Evolutionary conservation across 2,113 vertebrate genomes (phyloP), one percentile per base, ranked within the genome.

Genomic region (Pelvicachromis taeniatus): DNA sequence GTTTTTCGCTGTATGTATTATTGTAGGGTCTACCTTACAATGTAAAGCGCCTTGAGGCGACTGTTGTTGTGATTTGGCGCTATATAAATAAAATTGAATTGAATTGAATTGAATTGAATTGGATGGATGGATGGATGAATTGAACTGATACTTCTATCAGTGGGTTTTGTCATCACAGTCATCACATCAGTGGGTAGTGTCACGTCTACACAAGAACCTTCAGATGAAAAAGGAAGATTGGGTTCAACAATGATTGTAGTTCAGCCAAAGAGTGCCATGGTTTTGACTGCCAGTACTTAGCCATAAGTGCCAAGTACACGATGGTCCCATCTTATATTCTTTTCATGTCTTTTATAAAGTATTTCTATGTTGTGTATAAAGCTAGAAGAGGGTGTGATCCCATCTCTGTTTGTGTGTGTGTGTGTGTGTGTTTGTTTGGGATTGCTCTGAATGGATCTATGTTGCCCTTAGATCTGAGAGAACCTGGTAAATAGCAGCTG

Each of bases 401-500:
- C 50, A 75, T 52, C 26, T 75, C 17, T n/a, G 58, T 85, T 73
- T 86, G 81, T 81, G 55, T 86, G 59, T 19, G 77, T 86, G 81
- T 81, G 55, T 86, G 59, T 19, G 77, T 79, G 68, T 85, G 9
- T 84, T n/a, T 80, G 26, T 75, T 54, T 82, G 26, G 85, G 77
- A 19, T 4, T 77, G 31, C 79, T 91, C 87, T 21, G 81, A 78
- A 79, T 84, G 90, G 80, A 75, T 85, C 81, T 85, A 31, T 91
- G 89, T 90, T 91, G 88, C 91, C 89, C 88, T 94, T 90, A 95
- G 94, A 96, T 95, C 95, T 94, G 83, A 94, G 91, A 92, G 80
- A 84, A 83, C 29, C 50, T 81, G 89, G 92, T 96, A 95, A 95
- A 96, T 95, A 96, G 94, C 96, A 97, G 96, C 95, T 96, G 95